Evolutionary conservation across 2,888 invertebrate genomes (phyloP), one percentile per base, ranked within the genome.

Genomic region (Criorhina ranunculi): DNA sequence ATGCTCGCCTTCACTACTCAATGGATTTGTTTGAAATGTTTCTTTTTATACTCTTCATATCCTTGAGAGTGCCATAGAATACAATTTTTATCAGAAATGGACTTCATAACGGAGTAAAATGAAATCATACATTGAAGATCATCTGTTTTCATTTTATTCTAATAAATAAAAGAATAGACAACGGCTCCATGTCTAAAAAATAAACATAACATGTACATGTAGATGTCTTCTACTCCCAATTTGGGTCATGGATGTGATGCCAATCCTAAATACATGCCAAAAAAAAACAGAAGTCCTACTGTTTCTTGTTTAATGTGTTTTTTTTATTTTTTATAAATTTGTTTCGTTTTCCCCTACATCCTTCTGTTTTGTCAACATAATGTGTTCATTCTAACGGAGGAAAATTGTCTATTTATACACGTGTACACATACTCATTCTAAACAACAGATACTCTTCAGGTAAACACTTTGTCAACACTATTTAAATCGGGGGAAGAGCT

Each of bases 381-480:
- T 53, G 17, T 69, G 51, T 60, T 37, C 44, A 46, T 12, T 62
- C 77, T 35, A 53, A 46, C 33, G 62, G 60, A 42, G 59, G 51
- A 57, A 67, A 40, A 8, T 72, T 19, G 49, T 40, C 24, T 51
- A 64, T 46, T 24, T 55, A 62, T 11, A 53, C 40, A 29, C 7
- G 46, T 31, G 4, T 11, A 44, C 49, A 33, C 51, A 12, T 51
- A 51, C 40, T 60, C n/a, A 19, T 7, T 55, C 62, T 49, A 80
- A 80, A 80, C 67, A 80, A n/a, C 37, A 60, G 66, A 66, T 55
- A 46, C 67, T 75, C 73, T 67, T 67, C 69, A 75, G 67, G 67
- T 67, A 69, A 75, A 75, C 46, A 75, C 75, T 62, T 69, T 75
- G 80, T 80, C 80, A 80, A 80, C 80, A 75, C 67, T 49, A 55